Percentiles rank a stretch among this genome's conserved stretches.
These are phyloP conservation scores for Drosophila paulistorum DNA, from an alignment of 1,140 invertebrate species.

Conservation along the genomic window DNA sequence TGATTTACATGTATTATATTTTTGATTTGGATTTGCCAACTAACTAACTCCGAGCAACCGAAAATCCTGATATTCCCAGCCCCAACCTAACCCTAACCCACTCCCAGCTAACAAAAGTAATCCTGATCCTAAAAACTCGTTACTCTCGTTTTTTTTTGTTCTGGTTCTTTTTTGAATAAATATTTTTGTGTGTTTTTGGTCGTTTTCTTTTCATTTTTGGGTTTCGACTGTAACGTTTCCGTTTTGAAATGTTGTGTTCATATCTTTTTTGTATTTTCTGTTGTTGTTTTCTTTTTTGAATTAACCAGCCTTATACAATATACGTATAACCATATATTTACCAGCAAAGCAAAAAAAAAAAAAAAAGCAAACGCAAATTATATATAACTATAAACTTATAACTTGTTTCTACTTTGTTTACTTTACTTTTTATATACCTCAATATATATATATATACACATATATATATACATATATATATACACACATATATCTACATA, in stretches of 20 bases:
- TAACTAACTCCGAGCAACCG: no score
- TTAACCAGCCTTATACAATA: conserved; percentile 10
- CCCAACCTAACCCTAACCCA: not conserved
- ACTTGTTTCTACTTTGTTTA: conserved; percentile 64
- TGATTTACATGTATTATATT: conserved; percentile 5
- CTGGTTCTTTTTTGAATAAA: not conserved
- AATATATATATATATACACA: conserved; percentile 8
- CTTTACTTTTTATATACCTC: conserved; percentile 54
- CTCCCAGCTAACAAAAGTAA: no score
- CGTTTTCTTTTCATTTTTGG: not conserved
- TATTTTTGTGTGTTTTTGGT: not conserved
- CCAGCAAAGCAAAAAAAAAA: conserved; percentile 10
- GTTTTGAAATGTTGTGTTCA: conserved; percentile 6
- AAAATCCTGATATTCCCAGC: no score
- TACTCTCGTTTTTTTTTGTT: not conserved
- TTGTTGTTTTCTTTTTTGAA: not conserved
- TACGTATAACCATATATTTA: conserved; percentile 6
- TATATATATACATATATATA: conserved; percentile 1
- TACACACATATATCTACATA: not conserved
- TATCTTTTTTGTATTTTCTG: not conserved
- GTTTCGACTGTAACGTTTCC: conserved; percentile 8
- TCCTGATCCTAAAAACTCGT: not conserved
- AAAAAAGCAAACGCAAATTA: conserved; percentile 11
- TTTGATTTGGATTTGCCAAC: not conserved
- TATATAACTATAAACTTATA: conserved; percentile 57